These are phyloP conservation scores for Thamnaconus septentrionalis DNA, from an alignment of 2,113 vertebrate species.

Conservation along the genomic window DNA sequence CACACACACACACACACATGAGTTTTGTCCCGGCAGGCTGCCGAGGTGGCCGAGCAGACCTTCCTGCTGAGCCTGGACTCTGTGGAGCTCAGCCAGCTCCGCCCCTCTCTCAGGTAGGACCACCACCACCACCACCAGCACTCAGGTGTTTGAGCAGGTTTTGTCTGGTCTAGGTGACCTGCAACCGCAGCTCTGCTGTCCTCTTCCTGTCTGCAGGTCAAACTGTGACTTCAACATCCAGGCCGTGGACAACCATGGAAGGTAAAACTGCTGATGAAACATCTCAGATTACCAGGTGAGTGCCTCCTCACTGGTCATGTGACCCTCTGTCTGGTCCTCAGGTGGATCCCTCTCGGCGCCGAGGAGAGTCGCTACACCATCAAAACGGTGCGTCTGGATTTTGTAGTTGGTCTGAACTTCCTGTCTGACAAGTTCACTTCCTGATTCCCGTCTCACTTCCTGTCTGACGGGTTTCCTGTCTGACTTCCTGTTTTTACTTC, in stretches of 20 bases:
- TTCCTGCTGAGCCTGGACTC: slow-evolving; percentile 79
- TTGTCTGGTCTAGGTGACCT: too few relatives aligned
- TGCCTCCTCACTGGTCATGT: not conserved
- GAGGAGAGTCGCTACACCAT: slow-evolving; percentile 82
- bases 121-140: not conserved
- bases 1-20: too few relatives aligned
- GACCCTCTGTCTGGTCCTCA: slow-evolving; percentile 15
- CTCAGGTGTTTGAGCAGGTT: too few relatives aligned
- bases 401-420: not conserved
- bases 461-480: not conserved
- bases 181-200: not conserved
- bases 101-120: slow-evolving; percentile 79
- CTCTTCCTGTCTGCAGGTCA: slow-evolving; percentile 72
- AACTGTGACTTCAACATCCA: slow-evolving; percentile 88
- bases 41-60: slow-evolving; percentile 84
- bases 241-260: slow-evolving; percentile 90
- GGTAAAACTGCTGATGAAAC: slow-evolving; percentile 70
- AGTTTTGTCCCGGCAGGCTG: slow-evolving; percentile 77
- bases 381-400: slow-evolving; percentile 82
- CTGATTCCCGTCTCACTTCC: not conserved
- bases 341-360: slow-evolving; percentile 82
- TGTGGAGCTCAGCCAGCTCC: slow-evolving; percentile 78
- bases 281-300: too few relatives aligned
- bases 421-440: too few relatives aligned
- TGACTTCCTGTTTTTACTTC: not conserved